These are phyloP conservation scores for Thera britannica DNA, from an alignment of 2,888 invertebrate species.

Conservation along the genomic window DNA sequence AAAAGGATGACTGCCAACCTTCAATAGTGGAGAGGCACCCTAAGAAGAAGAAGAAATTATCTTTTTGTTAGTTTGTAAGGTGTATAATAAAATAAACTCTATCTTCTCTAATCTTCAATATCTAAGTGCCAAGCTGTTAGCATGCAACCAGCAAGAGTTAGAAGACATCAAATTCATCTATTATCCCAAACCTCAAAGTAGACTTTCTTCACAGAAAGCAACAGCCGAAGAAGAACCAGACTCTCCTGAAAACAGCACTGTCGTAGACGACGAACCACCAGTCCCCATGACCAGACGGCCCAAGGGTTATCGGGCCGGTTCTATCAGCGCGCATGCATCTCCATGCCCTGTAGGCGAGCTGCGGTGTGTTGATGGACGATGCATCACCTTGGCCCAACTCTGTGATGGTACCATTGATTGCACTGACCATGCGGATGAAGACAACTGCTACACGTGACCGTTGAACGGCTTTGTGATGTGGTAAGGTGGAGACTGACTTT, in stretches of 20 bases:
- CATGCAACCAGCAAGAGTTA: no score
- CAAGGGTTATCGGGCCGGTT: constrained; percentile 20
- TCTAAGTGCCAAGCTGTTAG: no score
- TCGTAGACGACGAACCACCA: constrained; percentile 46
- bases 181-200: neutral
- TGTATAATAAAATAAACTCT: no score
- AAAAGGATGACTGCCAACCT: no score
- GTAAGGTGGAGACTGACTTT: constrained; percentile 36
- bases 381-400: constrained; percentile 86
- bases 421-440: constrained; percentile 87
- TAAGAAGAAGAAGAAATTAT: no score
- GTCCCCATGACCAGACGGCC: constrained; percentile 1
- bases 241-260: constrained; percentile 54
- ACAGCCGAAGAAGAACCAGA: constrained; percentile 46
- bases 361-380: constrained; percentile 87
- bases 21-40: no score
- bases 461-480: constrained; percentile 32
- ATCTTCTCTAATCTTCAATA: no score
- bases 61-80: no score
- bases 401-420: constrained; percentile 87
- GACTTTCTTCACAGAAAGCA: constrained; percentile 57
- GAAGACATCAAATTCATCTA: no score
- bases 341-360: constrained; percentile 83
- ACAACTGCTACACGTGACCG: constrained; percentile 84
- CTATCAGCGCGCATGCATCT: constrained; percentile 69